A percentile compares a stretch with the other conserved stretches of the same genome.
phyloP scores from a whole-genome alignment of 2,888 invertebrate genomes.

The Latheticus oryzae region DNA sequence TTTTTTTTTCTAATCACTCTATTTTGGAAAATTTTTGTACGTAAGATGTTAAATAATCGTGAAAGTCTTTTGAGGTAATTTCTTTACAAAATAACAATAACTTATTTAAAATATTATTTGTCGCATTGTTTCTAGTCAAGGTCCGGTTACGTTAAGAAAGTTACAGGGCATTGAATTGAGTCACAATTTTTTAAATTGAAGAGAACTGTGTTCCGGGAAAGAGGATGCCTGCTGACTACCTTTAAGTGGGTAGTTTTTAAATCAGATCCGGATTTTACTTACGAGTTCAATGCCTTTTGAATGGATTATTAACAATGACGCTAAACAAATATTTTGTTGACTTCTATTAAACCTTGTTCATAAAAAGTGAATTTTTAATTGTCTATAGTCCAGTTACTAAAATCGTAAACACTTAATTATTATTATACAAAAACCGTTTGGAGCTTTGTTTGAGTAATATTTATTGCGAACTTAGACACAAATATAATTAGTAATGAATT shows the following conservation, averaged over 20 bases:
- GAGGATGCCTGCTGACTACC: constrained; percentile 1
- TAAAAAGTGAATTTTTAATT: too few relatives aligned
- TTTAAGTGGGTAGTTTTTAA: constrained; percentile 3
- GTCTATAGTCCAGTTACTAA: too few relatives aligned
- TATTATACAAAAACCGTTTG: too few relatives aligned
- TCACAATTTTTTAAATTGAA: too few relatives aligned
- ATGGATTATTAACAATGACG: constrained; percentile 7
- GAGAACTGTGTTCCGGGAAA: constrained; percentile 21
- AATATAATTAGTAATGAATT: too few relatives aligned
- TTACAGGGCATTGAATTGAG: constrained; percentile 35
- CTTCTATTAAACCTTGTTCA: too few relatives aligned
- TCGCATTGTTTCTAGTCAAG: constrained; percentile 41
- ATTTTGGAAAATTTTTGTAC: constrained; percentile 20
- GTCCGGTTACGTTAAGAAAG: constrained; percentile 40
- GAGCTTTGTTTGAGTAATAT: too few relatives aligned
- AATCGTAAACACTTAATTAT: too few relatives aligned
- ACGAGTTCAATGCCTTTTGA: constrained; percentile 24
- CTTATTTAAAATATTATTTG: constrained; percentile 14
- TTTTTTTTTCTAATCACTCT: constrained; percentile 8
- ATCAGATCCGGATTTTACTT: constrained; percentile 25
- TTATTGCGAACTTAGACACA: too few relatives aligned
- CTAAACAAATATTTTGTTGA: too few relatives aligned
- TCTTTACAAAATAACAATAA: constrained; percentile 23
- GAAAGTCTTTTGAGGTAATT: constrained; percentile 36
- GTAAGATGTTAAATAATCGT: constrained; percentile 29